Base-by-base conservation (phyloP, 2,888 invertebrate species). In the Lathronympha strigana region DNA sequence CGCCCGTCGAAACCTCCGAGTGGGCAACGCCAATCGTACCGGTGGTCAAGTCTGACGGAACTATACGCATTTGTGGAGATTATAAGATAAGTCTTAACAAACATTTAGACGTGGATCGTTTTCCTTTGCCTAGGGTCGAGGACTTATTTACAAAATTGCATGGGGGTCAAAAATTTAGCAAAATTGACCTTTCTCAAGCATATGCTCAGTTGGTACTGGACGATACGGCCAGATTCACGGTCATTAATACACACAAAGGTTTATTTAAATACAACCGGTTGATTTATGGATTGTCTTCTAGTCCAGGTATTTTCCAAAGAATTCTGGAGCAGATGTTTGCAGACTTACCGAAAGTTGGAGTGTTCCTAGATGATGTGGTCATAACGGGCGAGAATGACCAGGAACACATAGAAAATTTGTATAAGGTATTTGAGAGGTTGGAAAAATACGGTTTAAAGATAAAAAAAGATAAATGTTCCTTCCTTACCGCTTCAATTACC, bases 241-340 rank as follows among this genome's bases (percentile, higher is more conserved):
- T 60, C 4, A 49, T 67, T 13, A 68, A 68, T 25, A 68, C 68
- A 2, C 66, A 67, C 21, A 58, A 15, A 15, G 54, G 54, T 1
- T 15, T 54, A n/a, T 54, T 15, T 15, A 38, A 6, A 23, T 54
- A 54, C 19, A 54, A 54, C 17, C 21, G 54, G 8, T 17, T 40
- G 6, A 15, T 40, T n/a, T 40, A 40, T 8, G 19, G 40, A 4
- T 17, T 40, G 15, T 40, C 40, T 8, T 40, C 40, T 40, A 54
- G 33, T 11, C 33, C 33, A 0, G 54, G 54, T 3, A 38, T 55
- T 3, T 55, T 55, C 15, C 55, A 55, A 43, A 40, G 55, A 15
- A 25, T 28, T 2, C 17, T 55, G 13, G 55, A 55, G 4, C 55
- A 55, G 19, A 13, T 55, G 4, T 43, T 55, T 28, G 13, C 43